A percentile compares a stretch with the other conserved stretches of the same genome.
Conservation (phyloP, 2,888 invertebrate genomes). For the Ophion slaviceki region DNA sequence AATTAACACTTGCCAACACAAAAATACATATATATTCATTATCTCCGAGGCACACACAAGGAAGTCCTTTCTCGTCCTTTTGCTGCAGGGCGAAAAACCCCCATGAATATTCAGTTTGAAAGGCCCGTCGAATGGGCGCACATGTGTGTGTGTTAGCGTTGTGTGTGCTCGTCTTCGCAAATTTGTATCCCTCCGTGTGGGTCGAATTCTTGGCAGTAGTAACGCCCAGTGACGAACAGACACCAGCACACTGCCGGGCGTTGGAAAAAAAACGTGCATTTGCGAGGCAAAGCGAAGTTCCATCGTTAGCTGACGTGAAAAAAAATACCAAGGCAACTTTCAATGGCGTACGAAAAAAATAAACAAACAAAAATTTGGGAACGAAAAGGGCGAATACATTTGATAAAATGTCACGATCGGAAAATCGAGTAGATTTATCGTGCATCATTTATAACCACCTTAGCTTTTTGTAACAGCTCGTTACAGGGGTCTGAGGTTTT, state of each 20-base stretch:
- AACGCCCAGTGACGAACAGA: constrained; percentile 27
- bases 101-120: constrained; percentile 64
- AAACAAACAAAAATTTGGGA: neutral
- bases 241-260: neutral
- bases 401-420: neutral
- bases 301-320: constrained; percentile 37
- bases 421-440: constrained; percentile 26
- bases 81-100: constrained; percentile 14
- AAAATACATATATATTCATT: constrained; percentile 19
- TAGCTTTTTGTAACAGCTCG: constrained; percentile 13
- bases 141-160: neutral
- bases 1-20: constrained; percentile 12
- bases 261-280: constrained; percentile 44
- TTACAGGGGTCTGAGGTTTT: constrained; percentile 22
- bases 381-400: neutral
- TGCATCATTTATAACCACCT: constrained; percentile 37
- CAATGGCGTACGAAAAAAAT: constrained; percentile 11
- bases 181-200: constrained; percentile 19
- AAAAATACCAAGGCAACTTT: constrained; percentile 7
- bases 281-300: constrained; percentile 53
- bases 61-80: constrained; percentile 14
- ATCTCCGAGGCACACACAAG: neutral
- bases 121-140: constrained; percentile 31
- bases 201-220: constrained; percentile 26
- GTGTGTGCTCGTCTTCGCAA: neutral